phyloP scores from a whole-genome alignment of 2,888 invertebrate genomes.

The Pammene fasciana region DNA sequence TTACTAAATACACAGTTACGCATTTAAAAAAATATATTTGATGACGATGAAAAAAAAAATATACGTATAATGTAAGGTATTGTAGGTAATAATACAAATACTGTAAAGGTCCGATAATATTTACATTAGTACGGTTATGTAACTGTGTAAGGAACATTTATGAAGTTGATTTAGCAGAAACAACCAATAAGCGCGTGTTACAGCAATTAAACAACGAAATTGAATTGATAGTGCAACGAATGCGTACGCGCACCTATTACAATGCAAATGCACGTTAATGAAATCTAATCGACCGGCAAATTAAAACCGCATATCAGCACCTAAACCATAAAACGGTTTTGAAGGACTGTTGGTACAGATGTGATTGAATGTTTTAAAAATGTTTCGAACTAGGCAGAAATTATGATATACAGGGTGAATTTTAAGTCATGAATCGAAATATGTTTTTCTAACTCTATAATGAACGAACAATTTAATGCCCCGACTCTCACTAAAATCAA shows the following conservation, averaged over 20 bases:
- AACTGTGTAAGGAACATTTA: conserved; percentile 19
- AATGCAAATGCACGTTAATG: conserved; percentile 66
- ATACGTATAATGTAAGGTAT: no score
- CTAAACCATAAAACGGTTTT: conserved; percentile 22
- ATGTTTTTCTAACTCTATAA: no score
- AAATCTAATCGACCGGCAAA: conserved; percentile 71
- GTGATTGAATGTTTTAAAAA: conserved; percentile 3
- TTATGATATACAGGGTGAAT: background rate
- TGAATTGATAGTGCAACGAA: conserved; percentile 64
- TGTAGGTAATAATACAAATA: background rate
- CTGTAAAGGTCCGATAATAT: conserved; percentile 10
- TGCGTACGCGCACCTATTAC: conserved; percentile 54
- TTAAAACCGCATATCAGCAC: conserved; percentile 57
- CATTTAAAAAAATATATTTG: no score
- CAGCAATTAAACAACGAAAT: conserved; percentile 71
- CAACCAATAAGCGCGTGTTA: conserved; percentile 53
- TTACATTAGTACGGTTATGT: conserved; percentile 24
- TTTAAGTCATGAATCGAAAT: no score
- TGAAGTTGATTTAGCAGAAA: conserved; percentile 40
- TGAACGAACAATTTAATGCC: no score
- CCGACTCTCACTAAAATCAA: no score
- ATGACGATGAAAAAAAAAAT: no score
- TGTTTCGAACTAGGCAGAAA: background rate
- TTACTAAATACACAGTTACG: no score
- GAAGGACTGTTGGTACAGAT: conserved; percentile 17